phyloP scores from a whole-genome alignment of 2,113 vertebrate genomes.

The Ictalurus furcatus region DNA sequence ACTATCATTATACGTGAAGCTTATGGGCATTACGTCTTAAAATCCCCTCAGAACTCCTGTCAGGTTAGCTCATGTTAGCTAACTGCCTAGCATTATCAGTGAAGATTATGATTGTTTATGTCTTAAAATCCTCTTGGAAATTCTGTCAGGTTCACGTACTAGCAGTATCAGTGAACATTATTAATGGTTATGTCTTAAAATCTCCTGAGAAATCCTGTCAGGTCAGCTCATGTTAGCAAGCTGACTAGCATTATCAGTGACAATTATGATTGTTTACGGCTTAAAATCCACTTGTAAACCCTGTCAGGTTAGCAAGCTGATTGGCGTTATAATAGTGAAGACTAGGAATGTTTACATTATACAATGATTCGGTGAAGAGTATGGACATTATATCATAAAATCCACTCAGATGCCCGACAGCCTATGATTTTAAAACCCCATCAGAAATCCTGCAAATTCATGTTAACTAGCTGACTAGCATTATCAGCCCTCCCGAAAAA shows the following conservation, averaged over 20 bases:
- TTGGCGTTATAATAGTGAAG: no score
- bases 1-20: no score
- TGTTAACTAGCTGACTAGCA: background rate
- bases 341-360: no score
- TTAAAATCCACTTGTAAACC: background rate
- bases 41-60: no score
- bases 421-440: background rate
- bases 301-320: background rate
- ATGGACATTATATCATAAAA: no score
- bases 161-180: background rate
- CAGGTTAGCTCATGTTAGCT: no score
- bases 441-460: background rate
- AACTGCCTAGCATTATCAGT: no score
- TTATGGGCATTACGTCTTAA: no score
- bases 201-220: background rate
- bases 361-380: no score
- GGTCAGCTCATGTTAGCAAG: background rate
- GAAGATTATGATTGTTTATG: background rate
- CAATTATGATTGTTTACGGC: background rate
- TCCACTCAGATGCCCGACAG: no score
- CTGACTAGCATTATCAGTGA: background rate
- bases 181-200: background rate
- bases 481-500: no score
- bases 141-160: background rate
- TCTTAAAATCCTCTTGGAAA: background rate